phyloP scores from a whole-genome alignment of 2,797 vertebrate species.

The Knipowitschia caucasica region DNA sequence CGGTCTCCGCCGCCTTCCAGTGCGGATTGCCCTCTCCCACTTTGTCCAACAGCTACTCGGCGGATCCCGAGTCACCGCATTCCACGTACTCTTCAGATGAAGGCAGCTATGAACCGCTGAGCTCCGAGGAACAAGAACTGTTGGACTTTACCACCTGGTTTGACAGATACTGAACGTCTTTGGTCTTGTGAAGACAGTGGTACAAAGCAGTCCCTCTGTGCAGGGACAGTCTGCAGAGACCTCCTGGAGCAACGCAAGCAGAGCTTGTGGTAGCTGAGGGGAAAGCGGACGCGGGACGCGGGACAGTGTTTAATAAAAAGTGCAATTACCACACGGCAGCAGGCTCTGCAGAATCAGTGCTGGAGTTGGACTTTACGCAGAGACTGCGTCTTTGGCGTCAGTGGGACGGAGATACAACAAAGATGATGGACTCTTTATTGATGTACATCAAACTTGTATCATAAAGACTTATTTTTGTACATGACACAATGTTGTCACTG shows the following conservation, averaged over 20 bases:
- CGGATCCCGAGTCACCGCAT: constrained; percentile 85
- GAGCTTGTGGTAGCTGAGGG: constrained; percentile 1
- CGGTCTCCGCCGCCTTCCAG: constrained; percentile 80
- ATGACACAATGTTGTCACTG: constrained; percentile 64
- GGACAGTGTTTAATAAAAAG: constrained; percentile 72
- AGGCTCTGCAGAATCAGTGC: constrained; percentile 28
- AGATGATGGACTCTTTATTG: constrained; percentile 35
- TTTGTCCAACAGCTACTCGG: constrained; percentile 76
- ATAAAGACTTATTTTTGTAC: constrained; percentile 84
- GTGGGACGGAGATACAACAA: constrained; percentile 30
- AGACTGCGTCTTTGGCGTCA: constrained; percentile 46
- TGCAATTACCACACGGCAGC: constrained; percentile 77
- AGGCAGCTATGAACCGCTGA: constrained; percentile 87
- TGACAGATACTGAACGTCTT: constrained; percentile 81
- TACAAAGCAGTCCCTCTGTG: constrained; percentile 36
- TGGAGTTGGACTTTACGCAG: constrained; percentile 38
- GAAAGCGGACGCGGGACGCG: constrained; percentile 39
- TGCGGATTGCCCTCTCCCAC: constrained; percentile 78
- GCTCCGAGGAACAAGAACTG: constrained; percentile 87
- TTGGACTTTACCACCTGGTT: constrained; percentile 92
- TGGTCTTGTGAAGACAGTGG: constrained; percentile 11
- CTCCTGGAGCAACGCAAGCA: constrained; percentile 44
- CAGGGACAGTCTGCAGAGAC: constrained; percentile 43
- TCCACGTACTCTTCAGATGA: constrained; percentile 88
- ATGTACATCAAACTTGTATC: constrained; percentile 57